phyloP scores from a whole-genome alignment of 2,888 invertebrate species.

The Volucella zonaria region DNA sequence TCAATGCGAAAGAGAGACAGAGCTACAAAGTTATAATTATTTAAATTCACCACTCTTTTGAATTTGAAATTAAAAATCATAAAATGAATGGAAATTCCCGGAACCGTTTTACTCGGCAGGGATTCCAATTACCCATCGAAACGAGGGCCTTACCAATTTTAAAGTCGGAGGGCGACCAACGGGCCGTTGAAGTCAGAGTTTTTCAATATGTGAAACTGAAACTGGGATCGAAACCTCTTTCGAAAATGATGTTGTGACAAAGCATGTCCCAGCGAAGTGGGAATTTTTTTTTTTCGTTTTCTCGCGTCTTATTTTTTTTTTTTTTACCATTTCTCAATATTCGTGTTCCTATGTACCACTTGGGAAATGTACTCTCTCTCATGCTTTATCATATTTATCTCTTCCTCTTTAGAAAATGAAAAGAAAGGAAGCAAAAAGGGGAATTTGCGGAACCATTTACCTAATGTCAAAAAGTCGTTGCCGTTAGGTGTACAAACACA shows the following conservation, averaged over 20 bases:
- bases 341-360: slow-evolving; percentile 20
- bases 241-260: slow-evolving; percentile 36
- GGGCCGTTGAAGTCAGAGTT: too few relatives aligned
- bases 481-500: slow-evolving; percentile 50
- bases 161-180: too few relatives aligned
- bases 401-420: too few relatives aligned
- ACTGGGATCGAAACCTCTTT: neutral
- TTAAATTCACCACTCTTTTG: slow-evolving; percentile 11
- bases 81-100: too few relatives aligned
- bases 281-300: neutral
- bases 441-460: slow-evolving; percentile 67
- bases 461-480: slow-evolving; percentile 73
- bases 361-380: slow-evolving; percentile 34
- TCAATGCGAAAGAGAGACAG: neutral
- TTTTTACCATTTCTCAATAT: neutral
- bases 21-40: neutral
- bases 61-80: neutral
- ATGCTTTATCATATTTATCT: neutral
- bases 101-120: too few relatives aligned
- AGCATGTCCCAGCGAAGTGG: slow-evolving; percentile 16
- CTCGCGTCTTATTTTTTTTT: slow-evolving; percentile 13
- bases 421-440: slow-evolving; percentile 15
- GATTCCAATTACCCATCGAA: too few relatives aligned
- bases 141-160: too few relatives aligned
- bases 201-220: too few relatives aligned